phyloP scores from a whole-genome alignment of 1,140 invertebrate genomes.

The Oncopodura yosiiana region DNA sequence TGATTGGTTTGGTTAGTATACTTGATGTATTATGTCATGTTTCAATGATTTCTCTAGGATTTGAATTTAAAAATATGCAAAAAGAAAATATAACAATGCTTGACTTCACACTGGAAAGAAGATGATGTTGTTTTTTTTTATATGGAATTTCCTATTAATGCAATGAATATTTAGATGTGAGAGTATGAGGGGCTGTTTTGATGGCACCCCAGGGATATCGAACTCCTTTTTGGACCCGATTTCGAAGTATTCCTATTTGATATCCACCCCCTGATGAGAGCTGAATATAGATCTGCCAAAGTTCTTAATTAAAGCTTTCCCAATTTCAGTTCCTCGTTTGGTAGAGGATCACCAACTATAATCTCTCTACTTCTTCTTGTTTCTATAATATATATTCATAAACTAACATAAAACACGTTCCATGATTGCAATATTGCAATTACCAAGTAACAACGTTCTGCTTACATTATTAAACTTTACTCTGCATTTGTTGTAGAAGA shows the following conservation, averaged over 20 bases:
- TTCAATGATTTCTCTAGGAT: too few species aligned
- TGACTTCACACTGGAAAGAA: background rate
- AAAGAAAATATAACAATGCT: background rate
- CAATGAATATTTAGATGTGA: conserved; percentile 33
- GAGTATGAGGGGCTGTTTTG: conserved; percentile 25
- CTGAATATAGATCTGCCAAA: conserved; percentile 32
- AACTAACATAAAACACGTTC: too few species aligned
- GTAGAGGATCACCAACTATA: too few species aligned
- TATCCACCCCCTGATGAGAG: conserved; percentile 33
- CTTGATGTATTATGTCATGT: too few species aligned
- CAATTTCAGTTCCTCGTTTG: conserved; percentile 28
- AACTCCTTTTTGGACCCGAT: conserved; percentile 25
- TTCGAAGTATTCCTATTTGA: conserved; percentile 26
- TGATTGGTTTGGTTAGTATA: too few species aligned
- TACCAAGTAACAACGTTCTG: too few species aligned
- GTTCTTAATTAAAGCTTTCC: conserved; percentile 35
- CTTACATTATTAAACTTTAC: too few species aligned
- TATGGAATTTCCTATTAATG: conserved; percentile 25
- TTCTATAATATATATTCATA: too few species aligned
- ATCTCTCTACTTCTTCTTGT: too few species aligned
- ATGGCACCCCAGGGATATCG: conserved; percentile 31
- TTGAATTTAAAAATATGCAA: background rate
- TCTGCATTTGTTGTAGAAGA: too few species aligned
- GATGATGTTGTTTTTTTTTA: conserved; percentile 24
- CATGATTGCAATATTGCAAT: too few species aligned